Base-by-base conservation (phyloP, 2,113 vertebrate species). In the Scartelaos histophorus region DNA sequence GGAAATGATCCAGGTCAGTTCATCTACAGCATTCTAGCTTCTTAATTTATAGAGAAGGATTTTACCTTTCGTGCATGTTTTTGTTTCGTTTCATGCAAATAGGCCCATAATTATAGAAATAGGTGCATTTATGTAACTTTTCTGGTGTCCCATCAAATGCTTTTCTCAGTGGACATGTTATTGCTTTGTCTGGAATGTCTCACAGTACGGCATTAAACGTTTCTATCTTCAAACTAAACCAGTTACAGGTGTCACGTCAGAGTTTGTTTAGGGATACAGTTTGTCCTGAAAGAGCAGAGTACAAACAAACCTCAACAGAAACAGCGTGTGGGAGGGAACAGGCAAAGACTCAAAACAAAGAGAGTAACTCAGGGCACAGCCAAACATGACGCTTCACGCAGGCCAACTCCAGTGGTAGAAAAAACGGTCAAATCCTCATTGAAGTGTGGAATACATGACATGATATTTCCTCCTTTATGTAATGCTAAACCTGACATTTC, bases 1-100 rank as follows among this genome's bases (percentile, higher is more conserved):
- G 85, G 34, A 66, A 67, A 70, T 13, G 1, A 60, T 29, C 34
- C 72, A 85, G 88, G 91, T 91, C 38, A 66, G 43, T 66, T n/a
- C 22, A 15, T 25, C 13, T 1, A 25, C 7, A 15, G 19, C 49
- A 51, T 19, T 6, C 38, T 43, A 43, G 0, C 0, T 10, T 10
- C 38, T 10, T 43, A 43, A 9, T 43, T 43, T 43, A 43, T 1
- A 43, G 7, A 10, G 10, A 2, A 43, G 38, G 9, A 43, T 10
- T 43, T 43, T 10, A 43, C 6, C 38, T 43, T 43, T 43, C 10
- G 38, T 43, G 7, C 38, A 43, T 43, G 38, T 10, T 43, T 43
- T 43, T 43, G 38, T 43, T 10, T 29, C 4, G 29, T 29, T 29
- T 29, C 29, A 29, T 29, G 29, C 4, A 4, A 29, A 29, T 9